Conservation (phyloP, 2,113 vertebrate species). For the Falco punctatus region DNA sequence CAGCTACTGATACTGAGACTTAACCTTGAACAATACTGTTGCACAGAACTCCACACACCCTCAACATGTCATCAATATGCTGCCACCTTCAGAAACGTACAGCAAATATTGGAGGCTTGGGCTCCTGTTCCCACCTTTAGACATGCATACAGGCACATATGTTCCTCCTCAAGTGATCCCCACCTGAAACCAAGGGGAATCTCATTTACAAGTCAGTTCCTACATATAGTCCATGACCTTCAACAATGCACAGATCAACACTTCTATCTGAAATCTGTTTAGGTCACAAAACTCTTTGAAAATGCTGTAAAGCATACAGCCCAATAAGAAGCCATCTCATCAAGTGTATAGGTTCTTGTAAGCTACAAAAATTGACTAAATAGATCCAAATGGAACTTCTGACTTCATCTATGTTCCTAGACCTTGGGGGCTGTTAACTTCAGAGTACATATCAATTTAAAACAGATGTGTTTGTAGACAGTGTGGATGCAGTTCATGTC, state of each 20-base stretch:
- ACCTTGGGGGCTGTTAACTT: not conserved
- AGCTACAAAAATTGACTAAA: not conserved
- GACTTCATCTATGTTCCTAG: not conserved
- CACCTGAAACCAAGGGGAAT: not conserved
- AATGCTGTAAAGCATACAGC: not conserved
- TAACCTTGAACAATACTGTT: not conserved
- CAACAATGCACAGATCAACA: not conserved
- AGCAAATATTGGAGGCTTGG: not conserved
- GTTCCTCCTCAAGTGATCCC: not conserved
- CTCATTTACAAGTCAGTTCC: not conserved
- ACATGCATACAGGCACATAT: not conserved
- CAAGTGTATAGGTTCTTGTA: not conserved
- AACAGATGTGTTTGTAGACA: not conserved
- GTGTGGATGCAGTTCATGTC: not conserved
- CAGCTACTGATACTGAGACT: not conserved
- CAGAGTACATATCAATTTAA: not conserved
- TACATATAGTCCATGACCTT: not conserved
- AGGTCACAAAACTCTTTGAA: not conserved
- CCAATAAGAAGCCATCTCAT: not conserved
- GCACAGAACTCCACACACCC: not conserved
- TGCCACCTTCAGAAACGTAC: not conserved
- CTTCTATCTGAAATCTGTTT: not conserved
- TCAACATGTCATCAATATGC: not conserved
- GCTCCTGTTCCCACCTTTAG: not conserved
- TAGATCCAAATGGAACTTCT: not conserved